phyloP scores from a whole-genome alignment of 2,888 invertebrate species.

The Drosophila lutescens region DNA sequence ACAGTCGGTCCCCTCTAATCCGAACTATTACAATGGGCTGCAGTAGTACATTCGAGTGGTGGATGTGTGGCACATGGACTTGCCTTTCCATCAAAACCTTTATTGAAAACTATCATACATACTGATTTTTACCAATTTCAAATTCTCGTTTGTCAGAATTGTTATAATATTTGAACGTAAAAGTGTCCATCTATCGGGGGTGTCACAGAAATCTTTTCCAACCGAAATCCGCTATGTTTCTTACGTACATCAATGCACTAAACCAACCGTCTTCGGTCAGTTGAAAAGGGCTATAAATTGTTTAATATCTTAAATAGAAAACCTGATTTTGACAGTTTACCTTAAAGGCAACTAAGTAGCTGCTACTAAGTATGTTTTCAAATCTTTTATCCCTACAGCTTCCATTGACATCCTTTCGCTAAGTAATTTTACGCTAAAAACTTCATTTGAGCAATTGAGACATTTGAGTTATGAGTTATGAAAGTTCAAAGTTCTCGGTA shows the following conservation, averaged over 20 bases:
- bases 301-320: neutral
- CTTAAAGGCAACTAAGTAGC: neutral
- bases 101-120: neutral
- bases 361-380: neutral
- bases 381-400: neutral
- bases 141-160: neutral
- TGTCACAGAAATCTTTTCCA: no score
- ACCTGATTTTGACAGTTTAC: no score
- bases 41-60: neutral
- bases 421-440: slow-evolving; percentile 3
- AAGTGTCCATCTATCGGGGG: no score
- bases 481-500: neutral
- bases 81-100: neutral
- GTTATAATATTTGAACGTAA: neutral
- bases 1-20: neutral
- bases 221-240: no score
- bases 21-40: neutral
- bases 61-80: neutral
- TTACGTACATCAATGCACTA: no score
- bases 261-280: no score
- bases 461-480: neutral
- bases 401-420: neutral
- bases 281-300: neutral
- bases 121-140: neutral
- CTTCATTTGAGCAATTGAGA: slow-evolving; percentile 2